Evolutionary conservation across 1,140 invertebrate genomes (phyloP), one percentile per base, ranked within the genome.

Genomic region (Pseudachorutes palmiensis): DNA sequence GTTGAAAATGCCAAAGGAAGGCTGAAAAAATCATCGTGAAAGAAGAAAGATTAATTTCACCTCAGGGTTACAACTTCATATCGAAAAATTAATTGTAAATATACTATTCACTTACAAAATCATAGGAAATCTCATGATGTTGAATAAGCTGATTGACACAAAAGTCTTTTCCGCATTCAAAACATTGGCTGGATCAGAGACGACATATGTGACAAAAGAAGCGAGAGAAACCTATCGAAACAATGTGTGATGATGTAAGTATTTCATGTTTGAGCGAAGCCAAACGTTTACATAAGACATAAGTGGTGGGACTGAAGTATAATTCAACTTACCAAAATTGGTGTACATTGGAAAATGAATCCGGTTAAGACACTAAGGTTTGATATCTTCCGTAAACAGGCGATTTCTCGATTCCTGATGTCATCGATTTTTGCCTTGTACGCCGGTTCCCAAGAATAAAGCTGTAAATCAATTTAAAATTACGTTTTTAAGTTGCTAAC

Each of bases 101-200:
- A 30, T 14, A 14, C 16, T 29, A 14, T 61, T 5, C 12, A 31
- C 32, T 74, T 66, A 67, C 74, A 71, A 51, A 76, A 87, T 68
- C 36, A 77, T 62, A n/a, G 41, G 73, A 62, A 59, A 28, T 70
- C 94, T 85, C 73, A 99, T 85, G 74, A 98, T 94, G 82, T 98
- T 98, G 84, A 99, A 98, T 75, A 98, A 85, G 77, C 94, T 90
- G 72, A 99, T 83, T 72, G 95, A 93, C 69, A 98, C 95, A 83
- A 99, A 99, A 72, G 92, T 95, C 76, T 85, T 94, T 78, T 86
- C 83, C 74, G 94, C 88, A 78, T 93, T 87, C 76, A 98, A 82
- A 67, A 91, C 82, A 77, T 91, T 87, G 22, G 75, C 74, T 3
- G 74, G 71, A 72, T 80, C 77, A 1, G 77, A 64, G 78, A 94